Evolutionary conservation across 2,888 invertebrate species (phyloP).

Genomic region (Calameuta idolon): DNA sequence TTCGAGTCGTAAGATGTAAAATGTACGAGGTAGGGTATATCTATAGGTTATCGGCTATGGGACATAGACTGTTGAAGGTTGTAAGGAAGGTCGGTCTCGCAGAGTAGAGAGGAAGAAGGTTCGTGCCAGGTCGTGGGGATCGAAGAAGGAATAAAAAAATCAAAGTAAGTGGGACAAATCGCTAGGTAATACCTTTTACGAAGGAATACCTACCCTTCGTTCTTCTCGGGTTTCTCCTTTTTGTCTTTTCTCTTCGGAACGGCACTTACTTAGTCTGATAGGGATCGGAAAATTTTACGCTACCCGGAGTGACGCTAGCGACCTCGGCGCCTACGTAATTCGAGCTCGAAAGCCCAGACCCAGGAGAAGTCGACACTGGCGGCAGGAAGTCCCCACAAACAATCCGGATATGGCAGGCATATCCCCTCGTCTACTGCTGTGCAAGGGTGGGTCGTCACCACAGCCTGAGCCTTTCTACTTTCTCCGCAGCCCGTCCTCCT

Average conservation of each 20-base stretch:
- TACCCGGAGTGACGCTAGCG: not conserved
- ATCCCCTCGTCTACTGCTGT: not conserved
- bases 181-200: constrained; percentile 28
- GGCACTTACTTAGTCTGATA: constrained; percentile 25
- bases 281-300: constrained; percentile 15
- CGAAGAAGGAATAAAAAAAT: constrained; percentile 21
- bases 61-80: not conserved
- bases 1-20: too few species aligned
- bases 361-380: not conserved
- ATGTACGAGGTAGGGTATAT: too few species aligned
- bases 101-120: not conserved
- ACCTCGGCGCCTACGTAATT: not conserved
- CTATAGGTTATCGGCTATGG: not conserved
- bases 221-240: not conserved
- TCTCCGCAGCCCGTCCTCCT: not conserved
- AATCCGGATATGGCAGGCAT: constrained; percentile 6
- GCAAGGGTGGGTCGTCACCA: not conserved
- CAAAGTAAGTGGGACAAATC: constrained; percentile 37
- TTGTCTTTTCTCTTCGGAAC: not conserved
- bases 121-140: not conserved
- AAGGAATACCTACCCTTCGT: not conserved
- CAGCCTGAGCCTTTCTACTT: not conserved
- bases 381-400: constrained; percentile 4
- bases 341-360: not conserved
- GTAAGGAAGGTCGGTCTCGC: not conserved